These are phyloP conservation scores for Hyaena hyaena DNA, from an alignment of 2,113 vertebrate genomes.

Conservation along the genomic window DNA sequence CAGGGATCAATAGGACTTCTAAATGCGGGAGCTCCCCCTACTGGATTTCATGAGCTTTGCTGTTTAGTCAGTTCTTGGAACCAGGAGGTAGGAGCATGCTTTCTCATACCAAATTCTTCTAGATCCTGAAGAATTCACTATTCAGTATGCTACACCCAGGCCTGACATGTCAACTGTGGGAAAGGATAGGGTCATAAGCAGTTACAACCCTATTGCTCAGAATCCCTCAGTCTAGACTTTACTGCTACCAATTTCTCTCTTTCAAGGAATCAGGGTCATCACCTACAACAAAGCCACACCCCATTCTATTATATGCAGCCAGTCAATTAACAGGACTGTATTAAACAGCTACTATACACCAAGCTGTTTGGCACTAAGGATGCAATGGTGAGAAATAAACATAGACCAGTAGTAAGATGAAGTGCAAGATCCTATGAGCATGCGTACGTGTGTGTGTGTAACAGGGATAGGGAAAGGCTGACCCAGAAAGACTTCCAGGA, in stretches of 20 bases:
- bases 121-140: background rate
- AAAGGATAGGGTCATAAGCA: background rate
- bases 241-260: background rate
- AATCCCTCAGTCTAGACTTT: background rate
- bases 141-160: background rate
- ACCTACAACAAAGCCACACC: background rate
- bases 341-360: background rate
- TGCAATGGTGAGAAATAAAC: background rate
- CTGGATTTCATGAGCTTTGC: background rate
- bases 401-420: background rate
- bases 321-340: background rate
- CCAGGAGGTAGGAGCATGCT: background rate
- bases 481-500: background rate
- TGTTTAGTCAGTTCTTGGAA: background rate
- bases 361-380: background rate
- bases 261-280: background rate
- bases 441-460: background rate
- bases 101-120: background rate
- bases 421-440: background rate
- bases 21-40: slow-evolving; percentile 29
- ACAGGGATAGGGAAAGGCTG: background rate
- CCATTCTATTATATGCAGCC: background rate
- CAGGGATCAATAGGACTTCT: background rate
- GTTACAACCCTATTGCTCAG: background rate
- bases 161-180: background rate